Evolutionary conservation across 2,113 vertebrate species (phyloP).

Genomic region (Mormoops blainvillei): DNA sequence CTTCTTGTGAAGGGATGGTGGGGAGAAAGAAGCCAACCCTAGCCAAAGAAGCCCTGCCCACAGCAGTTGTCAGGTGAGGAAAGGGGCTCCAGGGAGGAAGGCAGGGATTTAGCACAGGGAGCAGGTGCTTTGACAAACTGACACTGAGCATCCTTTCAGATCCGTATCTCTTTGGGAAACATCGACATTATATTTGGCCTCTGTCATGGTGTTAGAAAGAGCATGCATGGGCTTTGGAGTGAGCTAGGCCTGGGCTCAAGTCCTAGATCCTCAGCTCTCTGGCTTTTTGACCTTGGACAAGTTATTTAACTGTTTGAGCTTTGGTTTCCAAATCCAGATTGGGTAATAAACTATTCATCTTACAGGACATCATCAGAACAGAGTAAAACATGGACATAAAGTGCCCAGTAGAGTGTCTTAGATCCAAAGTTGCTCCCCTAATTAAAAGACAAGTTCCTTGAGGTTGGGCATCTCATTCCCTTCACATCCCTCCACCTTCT

Average conservation of each 20-base stretch:
- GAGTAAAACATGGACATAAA: not conserved
- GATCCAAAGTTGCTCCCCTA: not conserved
- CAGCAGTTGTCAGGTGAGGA: not conserved
- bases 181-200: not conserved
- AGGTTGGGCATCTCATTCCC: not conserved
- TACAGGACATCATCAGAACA: not conserved
- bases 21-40: slow-evolving; percentile 44
- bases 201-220: not conserved
- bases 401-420: not conserved
- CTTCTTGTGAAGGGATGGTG: slow-evolving; percentile 24
- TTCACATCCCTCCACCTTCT: not conserved
- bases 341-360: not conserved
- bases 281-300: slow-evolving; percentile 15
- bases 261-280: not conserved
- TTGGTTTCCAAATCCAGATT: slow-evolving; percentile 18
- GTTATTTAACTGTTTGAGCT: slow-evolving; percentile 24
- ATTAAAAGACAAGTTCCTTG: slow-evolving; percentile 7
- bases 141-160: not conserved
- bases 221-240: not conserved
- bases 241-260: not conserved
- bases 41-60: slow-evolving; percentile 40
- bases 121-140: not conserved
- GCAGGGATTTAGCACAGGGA: not conserved
- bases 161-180: not conserved
- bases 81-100: not conserved